Percentiles rank a stretch among this genome's conserved stretches.
Evolutionary conservation across 2,888 invertebrate species (phyloP).

Genomic region (Mystacides longicornis): DNA sequence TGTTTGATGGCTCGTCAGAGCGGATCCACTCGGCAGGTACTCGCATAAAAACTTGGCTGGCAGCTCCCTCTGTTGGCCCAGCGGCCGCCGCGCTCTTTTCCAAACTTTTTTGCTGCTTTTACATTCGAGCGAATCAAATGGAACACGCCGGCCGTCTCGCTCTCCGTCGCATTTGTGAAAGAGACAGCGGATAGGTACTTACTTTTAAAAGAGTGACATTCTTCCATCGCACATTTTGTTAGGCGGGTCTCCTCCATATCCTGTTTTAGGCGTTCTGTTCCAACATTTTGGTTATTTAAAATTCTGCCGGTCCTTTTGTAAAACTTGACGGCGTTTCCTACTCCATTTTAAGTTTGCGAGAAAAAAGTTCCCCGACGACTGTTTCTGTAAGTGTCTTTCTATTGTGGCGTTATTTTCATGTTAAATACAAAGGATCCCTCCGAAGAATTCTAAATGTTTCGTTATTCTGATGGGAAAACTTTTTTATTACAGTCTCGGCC

Average conservation of each 20-base stretch:
- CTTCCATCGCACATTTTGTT: too few species aligned
- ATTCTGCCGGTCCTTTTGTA: background rate
- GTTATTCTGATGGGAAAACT: background rate
- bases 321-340: background rate
- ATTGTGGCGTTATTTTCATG: background rate
- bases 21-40: background rate
- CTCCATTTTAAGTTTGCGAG: background rate
- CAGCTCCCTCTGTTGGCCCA: background rate
- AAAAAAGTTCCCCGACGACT: background rate
- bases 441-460: background rate
- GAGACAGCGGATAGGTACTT: too few species aligned
- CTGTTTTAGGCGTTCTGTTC: background rate
- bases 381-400: conserved; percentile 1
- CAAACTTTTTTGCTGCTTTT: background rate
- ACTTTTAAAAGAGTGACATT: too few species aligned
- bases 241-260: background rate
- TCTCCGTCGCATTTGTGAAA: too few species aligned
- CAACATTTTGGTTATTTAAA: conserved; percentile 1
- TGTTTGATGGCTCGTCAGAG: background rate
- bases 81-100: background rate
- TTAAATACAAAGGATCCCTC: background rate
- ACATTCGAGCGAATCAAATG: too few species aligned
- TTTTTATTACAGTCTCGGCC: background rate
- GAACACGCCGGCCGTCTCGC: too few species aligned
- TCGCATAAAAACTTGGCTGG: background rate